These are phyloP conservation scores for Onychostoma macrolepis DNA, from an alignment of 2,113 vertebrate species.

Conservation along the genomic window DNA sequence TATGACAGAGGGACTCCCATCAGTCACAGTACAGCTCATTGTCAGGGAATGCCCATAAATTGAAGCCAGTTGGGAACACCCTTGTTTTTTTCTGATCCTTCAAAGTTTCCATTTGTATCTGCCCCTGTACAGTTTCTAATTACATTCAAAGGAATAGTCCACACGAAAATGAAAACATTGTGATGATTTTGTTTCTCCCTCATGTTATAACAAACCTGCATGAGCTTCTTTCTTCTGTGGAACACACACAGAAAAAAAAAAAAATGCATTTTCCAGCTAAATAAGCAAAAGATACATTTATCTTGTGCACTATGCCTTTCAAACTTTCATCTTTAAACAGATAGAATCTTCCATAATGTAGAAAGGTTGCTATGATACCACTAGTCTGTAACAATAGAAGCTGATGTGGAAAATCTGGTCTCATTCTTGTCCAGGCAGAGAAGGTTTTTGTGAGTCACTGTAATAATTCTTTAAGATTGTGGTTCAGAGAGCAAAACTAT, in stretches of 20 bases:
- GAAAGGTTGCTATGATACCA: background rate
- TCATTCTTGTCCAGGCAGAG: background rate
- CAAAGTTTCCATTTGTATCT: background rate
- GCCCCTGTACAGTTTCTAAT: background rate
- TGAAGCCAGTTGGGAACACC: background rate
- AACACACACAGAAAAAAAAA: background rate
- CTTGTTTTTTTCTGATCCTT: background rate
- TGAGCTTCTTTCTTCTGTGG: background rate
- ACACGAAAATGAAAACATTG: background rate
- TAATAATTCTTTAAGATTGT: background rate
- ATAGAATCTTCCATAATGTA: background rate
- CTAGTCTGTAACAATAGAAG: background rate
- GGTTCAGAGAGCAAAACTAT: background rate
- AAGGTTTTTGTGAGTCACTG: constrained; percentile 9
- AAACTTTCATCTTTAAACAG: background rate
- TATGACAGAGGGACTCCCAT: background rate
- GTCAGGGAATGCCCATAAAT: background rate
- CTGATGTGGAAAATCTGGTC: constrained; percentile 5
- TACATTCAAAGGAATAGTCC: background rate
- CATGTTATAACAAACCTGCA: background rate
- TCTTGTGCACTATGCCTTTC: background rate
- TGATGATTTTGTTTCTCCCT: background rate
- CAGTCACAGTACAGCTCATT: background rate
- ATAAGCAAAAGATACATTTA: background rate
- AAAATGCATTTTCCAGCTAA: background rate